Conservation (phyloP, 2,888 invertebrate species). For the Masnerella sp. region DNA sequence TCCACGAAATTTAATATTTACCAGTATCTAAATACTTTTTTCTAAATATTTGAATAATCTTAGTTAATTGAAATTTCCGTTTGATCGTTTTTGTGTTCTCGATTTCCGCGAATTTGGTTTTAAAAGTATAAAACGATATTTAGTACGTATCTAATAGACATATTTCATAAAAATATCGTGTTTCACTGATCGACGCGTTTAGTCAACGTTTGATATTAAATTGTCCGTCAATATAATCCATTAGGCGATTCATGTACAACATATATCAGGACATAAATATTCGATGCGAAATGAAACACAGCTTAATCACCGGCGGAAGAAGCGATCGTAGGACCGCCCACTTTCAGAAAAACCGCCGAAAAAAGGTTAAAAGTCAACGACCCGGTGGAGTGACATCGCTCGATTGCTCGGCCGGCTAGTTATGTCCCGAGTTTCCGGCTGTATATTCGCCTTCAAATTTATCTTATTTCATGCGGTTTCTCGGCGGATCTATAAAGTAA, state of each 20-base stretch:
- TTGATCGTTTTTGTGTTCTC: no score
- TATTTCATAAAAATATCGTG: conserved; percentile 10
- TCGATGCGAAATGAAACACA: conserved; percentile 19
- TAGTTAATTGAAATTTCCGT: no score
- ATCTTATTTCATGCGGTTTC: conserved; percentile 28
- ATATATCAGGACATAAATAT: conserved; percentile 19
- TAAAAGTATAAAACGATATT: no score
- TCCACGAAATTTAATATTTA: no score
- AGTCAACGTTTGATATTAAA: conserved; percentile 5
- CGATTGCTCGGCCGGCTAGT: conserved; percentile 26
- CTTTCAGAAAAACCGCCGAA: conserved; percentile 20
- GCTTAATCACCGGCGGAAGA: conserved; percentile 17
- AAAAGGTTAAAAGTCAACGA: conserved; percentile 36
- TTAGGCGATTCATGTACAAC: conserved; percentile 19
- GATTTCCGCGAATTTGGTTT: no score
- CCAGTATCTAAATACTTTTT: no score
- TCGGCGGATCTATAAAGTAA: conserved; percentile 39
- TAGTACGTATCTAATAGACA: no score
- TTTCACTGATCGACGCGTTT: conserved; percentile 4
- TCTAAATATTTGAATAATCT: no score
- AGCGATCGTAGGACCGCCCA: conserved; percentile 15
- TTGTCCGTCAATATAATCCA: conserved; percentile 15
- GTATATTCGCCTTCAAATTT: conserved; percentile 38
- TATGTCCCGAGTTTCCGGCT: conserved; percentile 35
- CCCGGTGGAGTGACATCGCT: conserved; percentile 6